Base-by-base conservation (phyloP, 2,113 vertebrate genomes). In the Okapia johnstoni region DNA sequence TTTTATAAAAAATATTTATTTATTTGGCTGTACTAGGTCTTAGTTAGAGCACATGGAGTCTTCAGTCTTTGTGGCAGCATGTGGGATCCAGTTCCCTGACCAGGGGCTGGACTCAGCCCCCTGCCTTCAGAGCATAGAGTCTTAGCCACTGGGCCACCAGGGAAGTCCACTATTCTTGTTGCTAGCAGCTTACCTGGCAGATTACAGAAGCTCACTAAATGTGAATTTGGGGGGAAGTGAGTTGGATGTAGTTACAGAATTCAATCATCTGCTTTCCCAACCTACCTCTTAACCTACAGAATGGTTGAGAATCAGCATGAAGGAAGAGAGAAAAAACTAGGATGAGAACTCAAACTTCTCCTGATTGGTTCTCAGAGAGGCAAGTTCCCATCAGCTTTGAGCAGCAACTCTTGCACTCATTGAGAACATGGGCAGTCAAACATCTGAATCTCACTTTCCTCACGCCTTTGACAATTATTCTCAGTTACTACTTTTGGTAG, bases 311-410 rank as follows among this genome's bases (percentile, higher is more conserved):
- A 83, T 48, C 76, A 60, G 11, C 4, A 5, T 23, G 28, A 48
- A 16, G 30, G 23, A 33, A 48, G 3, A 11, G 40, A 13, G 5
- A 36, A 58, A 76, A 61, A 25, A 23, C 7, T 14, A 6, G 26
- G 40, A 11, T 4, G 0, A 46, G 0, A 17, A 7, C 46, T 36
- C 26, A 10, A 43, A 12, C 14, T 16, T 23, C 19, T 83, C 19
- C 63, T 33, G 13, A 33, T 0, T 28, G n/a, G 17, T 36, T 50
- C 60, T 94, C 73, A 55, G 57, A 84, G 36, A 88, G 66, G 16
- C 58, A 86, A n/a, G 28, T 43, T 36, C 52, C 63, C 21, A 8
- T 16, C n/a, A 28, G 14, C 11, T 55, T 12, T 33, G 10, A 63
- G 80, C 3, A 46, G 54, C 15, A 40, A 14, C 16, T 70, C 43